Evolutionary conservation across 2,888 invertebrate species (phyloP).

Genomic region (Watsonalla binaria): DNA sequence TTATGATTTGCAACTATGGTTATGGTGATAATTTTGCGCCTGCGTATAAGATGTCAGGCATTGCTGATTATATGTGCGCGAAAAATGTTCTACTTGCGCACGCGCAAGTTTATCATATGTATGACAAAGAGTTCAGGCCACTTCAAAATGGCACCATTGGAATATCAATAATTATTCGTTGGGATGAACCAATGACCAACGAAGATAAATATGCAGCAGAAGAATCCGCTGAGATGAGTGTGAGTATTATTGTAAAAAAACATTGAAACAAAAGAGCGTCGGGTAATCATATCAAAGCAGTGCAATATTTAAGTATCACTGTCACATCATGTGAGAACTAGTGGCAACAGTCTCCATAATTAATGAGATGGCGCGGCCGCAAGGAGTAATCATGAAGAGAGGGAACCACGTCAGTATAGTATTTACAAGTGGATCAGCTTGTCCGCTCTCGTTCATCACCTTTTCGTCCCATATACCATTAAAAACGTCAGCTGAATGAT

Average conservation of each 20-base stretch:
- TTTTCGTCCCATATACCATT: no score
- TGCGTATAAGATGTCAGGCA: slow-evolving; percentile 10
- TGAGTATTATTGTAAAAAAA: neutral
- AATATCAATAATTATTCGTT: neutral
- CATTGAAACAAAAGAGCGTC: no score
- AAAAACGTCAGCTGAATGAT: no score
- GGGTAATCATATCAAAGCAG: no score
- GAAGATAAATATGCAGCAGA: neutral
- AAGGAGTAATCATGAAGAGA: no score
- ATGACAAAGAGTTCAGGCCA: slow-evolving; percentile 81
- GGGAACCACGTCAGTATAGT: no score
- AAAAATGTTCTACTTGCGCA: neutral
- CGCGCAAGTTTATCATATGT: neutral
- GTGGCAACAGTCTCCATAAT: no score
- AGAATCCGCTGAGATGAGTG: neutral
- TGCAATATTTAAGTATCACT: no score
- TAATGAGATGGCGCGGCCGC: no score
- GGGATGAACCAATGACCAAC: neutral
- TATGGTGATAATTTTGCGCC: neutral
- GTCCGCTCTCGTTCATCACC: no score
- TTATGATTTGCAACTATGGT: neutral
- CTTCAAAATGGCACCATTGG: slow-evolving; percentile 26
- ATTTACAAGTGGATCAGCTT: no score
- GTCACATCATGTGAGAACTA: no score
- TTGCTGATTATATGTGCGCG: slow-evolving; percentile 69